A percentile compares a stretch with the other conserved stretches of the same genome.
These are phyloP conservation scores for Darevskia nairensis DNA, from an alignment of 2,797 vertebrate species.

Conservation along the genomic window DNA sequence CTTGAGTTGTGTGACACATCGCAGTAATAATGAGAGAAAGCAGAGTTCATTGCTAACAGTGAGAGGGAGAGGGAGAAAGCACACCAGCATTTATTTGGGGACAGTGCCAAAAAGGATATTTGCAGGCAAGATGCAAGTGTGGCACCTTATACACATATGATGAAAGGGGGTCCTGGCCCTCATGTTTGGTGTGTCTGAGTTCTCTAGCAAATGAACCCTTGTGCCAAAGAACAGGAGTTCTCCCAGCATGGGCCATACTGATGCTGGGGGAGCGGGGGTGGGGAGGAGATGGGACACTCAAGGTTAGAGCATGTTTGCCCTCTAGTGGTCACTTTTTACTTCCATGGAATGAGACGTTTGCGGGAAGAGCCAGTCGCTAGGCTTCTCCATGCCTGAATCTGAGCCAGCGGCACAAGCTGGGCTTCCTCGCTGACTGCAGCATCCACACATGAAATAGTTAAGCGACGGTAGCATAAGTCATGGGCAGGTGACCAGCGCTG, in stretches of 20 bases:
- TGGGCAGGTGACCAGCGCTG: background rate
- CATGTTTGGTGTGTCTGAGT: background rate
- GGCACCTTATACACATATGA: background rate
- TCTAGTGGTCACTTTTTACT: slow-evolving; percentile 13
- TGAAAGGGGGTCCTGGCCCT: background rate
- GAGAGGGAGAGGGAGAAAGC: no score
- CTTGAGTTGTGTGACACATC: background rate
- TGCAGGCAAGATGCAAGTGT: background rate
- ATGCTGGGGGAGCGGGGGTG: background rate
- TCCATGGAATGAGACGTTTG: background rate
- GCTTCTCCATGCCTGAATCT: background rate
- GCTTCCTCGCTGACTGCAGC: background rate
- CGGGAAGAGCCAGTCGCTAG: background rate
- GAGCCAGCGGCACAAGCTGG: background rate
- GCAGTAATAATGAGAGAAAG: background rate
- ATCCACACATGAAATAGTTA: background rate
- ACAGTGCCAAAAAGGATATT: background rate
- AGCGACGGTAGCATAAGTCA: background rate
- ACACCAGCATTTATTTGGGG: background rate
- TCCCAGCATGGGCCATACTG: background rate
- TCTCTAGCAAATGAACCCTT: background rate
- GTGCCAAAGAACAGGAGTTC: background rate
- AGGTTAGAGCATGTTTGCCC: slow-evolving; percentile 20
- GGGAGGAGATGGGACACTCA: background rate
- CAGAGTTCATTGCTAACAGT: background rate